A percentile compares a stretch with the other conserved stretches of the same genome.
Evolutionary conservation across 2,797 vertebrate species (phyloP).

Genomic region (Chelidonichthys spinosus): DNA sequence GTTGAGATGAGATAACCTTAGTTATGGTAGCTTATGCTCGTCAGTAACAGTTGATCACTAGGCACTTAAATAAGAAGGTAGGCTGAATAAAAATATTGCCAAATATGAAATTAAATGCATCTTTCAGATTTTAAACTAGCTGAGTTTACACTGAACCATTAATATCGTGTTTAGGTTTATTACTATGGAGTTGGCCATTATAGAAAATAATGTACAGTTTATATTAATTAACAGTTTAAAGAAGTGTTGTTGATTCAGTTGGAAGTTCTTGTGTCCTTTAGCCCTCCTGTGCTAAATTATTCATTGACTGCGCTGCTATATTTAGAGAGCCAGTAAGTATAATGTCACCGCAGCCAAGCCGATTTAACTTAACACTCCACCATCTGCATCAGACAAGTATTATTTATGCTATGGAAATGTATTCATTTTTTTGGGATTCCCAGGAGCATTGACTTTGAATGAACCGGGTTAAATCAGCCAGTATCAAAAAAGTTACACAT

Average conservation of each 20-base stretch:
- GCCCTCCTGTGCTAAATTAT: constrained; percentile 79
- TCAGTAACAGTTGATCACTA: constrained; percentile 56
- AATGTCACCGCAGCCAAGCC: constrained; percentile 62
- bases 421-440: constrained; percentile 18
- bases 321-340: constrained; percentile 73
- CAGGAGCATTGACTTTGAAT: constrained; percentile 3
- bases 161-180: constrained; percentile 29
- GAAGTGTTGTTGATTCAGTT: constrained; percentile 59
- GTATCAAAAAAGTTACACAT: constrained; percentile 32
- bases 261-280: constrained; percentile 73
- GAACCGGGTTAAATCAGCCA: constrained; percentile 14
- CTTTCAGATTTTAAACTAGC: constrained; percentile 35
- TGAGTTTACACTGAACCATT: constrained; percentile 29
- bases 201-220: constrained; percentile 40
- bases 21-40: constrained; percentile 42
- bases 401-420: constrained; percentile 33
- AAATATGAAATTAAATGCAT: constrained; percentile 53
- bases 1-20: constrained; percentile 41
- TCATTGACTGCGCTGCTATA: constrained; percentile 76
- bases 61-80: constrained; percentile 86
- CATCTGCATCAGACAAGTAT: constrained; percentile 48
- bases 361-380: constrained; percentile 51
- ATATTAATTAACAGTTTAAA: constrained; percentile 34
- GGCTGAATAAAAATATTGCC: constrained; percentile 66
- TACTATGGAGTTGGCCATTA: constrained; percentile 1